Conservation (phyloP, 2,888 invertebrate genomes). For the Busseola fusca region DNA sequence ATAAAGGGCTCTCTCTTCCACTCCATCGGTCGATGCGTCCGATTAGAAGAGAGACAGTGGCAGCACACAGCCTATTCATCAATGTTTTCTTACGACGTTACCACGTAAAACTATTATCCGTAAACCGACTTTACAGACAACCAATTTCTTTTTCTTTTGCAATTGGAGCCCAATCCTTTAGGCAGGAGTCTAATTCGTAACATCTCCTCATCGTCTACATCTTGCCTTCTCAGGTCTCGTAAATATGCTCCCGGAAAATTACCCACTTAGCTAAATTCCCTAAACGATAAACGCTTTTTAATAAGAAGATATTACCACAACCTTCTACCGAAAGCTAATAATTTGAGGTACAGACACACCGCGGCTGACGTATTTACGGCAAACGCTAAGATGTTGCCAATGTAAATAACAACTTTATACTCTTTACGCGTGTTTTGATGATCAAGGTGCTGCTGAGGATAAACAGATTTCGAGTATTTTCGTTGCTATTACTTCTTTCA, state of each 20-base stretch:
- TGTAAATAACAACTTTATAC: conserved; percentile 35
- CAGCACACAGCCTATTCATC: too few species aligned
- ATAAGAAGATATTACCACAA: conserved; percentile 14
- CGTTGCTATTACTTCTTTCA: conserved; percentile 14
- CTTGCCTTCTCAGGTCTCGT: background rate
- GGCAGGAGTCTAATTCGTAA: background rate
- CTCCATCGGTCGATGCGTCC: too few species aligned
- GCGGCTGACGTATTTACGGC: conserved; percentile 32
- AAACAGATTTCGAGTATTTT: conserved; percentile 37
- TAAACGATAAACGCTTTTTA: conserved; percentile 9
- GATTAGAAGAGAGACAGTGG: too few species aligned
- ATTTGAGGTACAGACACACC: conserved; percentile 6
- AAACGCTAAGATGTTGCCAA: conserved; percentile 29
- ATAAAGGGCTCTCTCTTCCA: too few species aligned
- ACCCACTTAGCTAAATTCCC: too few species aligned
- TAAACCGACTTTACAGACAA: too few species aligned
- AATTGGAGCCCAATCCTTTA: background rate
- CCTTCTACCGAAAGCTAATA: conserved; percentile 27
- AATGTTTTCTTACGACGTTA: too few species aligned
- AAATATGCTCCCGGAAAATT: background rate
- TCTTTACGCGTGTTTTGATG: conserved; percentile 23
- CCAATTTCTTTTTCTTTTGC: too few species aligned
- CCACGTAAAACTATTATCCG: too few species aligned
- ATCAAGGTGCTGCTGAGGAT: conserved; percentile 27
- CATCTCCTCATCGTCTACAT: background rate